Evolutionary conservation across 2,888 invertebrate genomes (phyloP), one percentile per base, ranked within the genome.

Genomic region (Acronicta alni): DNA sequence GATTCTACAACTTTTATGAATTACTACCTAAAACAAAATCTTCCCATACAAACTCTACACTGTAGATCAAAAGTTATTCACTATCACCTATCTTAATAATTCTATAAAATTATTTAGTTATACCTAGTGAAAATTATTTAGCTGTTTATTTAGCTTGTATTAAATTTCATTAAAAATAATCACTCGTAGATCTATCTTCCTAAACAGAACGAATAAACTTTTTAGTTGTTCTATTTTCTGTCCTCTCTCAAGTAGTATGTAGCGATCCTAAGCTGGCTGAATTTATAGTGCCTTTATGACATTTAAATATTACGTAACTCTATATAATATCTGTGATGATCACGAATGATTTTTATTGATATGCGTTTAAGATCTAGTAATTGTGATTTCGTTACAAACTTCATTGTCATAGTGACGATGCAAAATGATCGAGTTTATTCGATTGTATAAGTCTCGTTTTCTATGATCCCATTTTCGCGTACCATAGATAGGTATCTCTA

Each of bases 331-430:
- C 23, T 70, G 54, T 54, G 46, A 46, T 64, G 71, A 57, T 57
- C 66, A 35, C 0, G 32, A 48, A 65, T 57, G 48, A 70, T 65
- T 64, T 45, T n/a, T 57, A 63, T 53, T 53, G 52, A 51, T 70
- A 57, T 64, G 30, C 52, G 51, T 71, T 20, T 60, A 56, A 51
- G 59, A 43, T 17, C 48, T 71, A 72, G 56, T 67, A 61, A 61
- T 61, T 72, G 72, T 72, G 48, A 52, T 48, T 65, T 60, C 38
- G 43, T 66, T 23, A 16, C 10, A 18, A 16, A 39, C 1, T 61
- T 61, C 52, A 26, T 53, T 18, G 52, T 72, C 72, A 72, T 46
- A 43, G 44, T 72, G 60, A 69, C 52, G 39, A 4, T 16, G 52
- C 48, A 44, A n/a, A 10, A 4, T 32, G 41, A 45, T 26, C 41